Evolutionary conservation across 2,113 vertebrate genomes (phyloP), one percentile per base, ranked within the genome.

Genomic region (Gobio gobio): DNA sequence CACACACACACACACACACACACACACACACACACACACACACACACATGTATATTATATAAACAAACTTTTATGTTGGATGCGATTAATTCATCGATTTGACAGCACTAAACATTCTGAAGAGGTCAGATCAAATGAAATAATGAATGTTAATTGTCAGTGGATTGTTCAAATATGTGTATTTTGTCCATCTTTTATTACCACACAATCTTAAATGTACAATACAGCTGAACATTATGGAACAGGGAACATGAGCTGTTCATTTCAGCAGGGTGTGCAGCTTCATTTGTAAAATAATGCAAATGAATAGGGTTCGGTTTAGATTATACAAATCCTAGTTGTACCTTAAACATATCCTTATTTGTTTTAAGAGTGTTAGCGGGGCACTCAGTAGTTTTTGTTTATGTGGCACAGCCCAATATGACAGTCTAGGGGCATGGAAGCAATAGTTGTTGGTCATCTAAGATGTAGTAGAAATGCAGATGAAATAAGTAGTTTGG

Each of bases 271-370:
- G 33, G 56, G 77, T 58, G 49, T 33, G 26, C 49, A 5, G 74
- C 47, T 76, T 76, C 29, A 54, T 54, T 54, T 33, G 40, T 43
- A 85, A 79, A 61, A 86, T 29, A 79, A 84, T 29, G 51, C 72
- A 85, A 91, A 77, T 56, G 1, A 58, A 36, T 29, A 22, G 45
- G 16, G 64, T 20, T 68, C 0, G 3, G 64, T 20, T 68, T 68
- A 68, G 36, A 43, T 56, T 77, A 22, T 58, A 58, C 51, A 36
- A 77, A 75, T 51, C 45, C 7, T 20, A 75, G 45, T 47, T 18
- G 45, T 26, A 26, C 40, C 22, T 33, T 54, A 76, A 76, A 54
- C 14, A 54, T 18, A 76, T 33, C 47, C 14, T 51, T 77, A 33
- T 33, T 77, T 20, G 18, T n/a, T 77, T 58, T n/a, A 22, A 22